phyloP scores from a whole-genome alignment of 1,140 invertebrate species.

The Aricia agestis region DNA sequence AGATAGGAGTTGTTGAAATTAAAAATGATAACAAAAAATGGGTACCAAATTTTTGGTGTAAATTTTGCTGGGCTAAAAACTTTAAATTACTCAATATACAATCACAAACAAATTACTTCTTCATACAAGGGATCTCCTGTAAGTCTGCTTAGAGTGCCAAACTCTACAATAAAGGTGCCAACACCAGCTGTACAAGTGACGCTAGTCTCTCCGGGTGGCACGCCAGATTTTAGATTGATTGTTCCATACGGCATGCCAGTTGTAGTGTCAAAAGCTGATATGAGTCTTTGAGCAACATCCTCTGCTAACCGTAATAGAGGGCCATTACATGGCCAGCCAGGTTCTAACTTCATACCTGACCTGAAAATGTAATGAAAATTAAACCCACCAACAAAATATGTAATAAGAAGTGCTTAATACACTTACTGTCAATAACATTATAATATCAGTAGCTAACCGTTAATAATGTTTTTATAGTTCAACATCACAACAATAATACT shows the following conservation, averaged over 20 bases:
- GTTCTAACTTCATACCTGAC: conserved; percentile 88
- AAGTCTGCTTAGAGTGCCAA: conserved; percentile 94
- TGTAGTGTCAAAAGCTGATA: conserved; percentile 92
- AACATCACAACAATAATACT: too few species aligned
- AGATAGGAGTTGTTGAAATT: too few species aligned
- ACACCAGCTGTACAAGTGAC: conserved; percentile 98
- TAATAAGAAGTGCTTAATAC: too few species aligned
- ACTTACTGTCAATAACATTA: too few species aligned
- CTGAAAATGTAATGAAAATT: conserved; percentile 57
- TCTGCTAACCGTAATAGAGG: conserved; percentile 95
- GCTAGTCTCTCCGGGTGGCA: conserved; percentile 95
- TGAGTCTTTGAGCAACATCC: conserved; percentile 92
- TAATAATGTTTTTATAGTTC: too few species aligned
- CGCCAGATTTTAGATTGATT: conserved; percentile 93
- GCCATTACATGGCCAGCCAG: conserved; percentile 98
- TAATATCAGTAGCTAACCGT: too few species aligned
- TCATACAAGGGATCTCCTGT: conserved; percentile 98
- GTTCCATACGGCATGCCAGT: conserved; percentile 99
- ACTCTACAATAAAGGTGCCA: conserved; percentile 98
- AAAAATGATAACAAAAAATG: too few species aligned
- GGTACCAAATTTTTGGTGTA: too few species aligned
- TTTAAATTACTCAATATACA: too few species aligned
- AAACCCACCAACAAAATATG: too few species aligned
- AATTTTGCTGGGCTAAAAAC: too few species aligned
- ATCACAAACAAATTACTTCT: conserved; percentile 75